Evolutionary conservation across 1,140 invertebrate genomes (phyloP).

Genomic region (Ridgeia piscesae): DNA sequence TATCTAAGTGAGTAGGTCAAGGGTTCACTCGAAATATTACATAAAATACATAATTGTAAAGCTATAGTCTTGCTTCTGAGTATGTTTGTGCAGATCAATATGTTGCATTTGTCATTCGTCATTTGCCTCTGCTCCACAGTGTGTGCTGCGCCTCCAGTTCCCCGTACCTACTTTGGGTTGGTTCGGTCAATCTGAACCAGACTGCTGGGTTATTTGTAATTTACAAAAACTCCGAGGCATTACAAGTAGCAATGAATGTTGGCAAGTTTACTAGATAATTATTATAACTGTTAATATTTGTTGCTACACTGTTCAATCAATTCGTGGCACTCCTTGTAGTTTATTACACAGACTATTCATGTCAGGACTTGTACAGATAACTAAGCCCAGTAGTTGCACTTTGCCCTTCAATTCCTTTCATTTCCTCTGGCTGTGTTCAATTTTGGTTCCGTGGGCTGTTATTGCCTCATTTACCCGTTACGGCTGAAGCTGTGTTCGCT

Average conservation of each 20-base stretch:
- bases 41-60: no score
- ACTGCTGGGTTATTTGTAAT: no score
- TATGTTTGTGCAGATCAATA: no score
- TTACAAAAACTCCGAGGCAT: no score
- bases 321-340: background rate
- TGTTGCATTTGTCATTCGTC: no score
- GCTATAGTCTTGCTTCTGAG: no score
- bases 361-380: background rate
- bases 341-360: background rate
- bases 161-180: no score
- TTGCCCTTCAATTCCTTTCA: background rate
- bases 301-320: background rate
- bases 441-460: background rate
- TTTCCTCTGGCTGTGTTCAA: background rate
- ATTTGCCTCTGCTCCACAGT: no score
- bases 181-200: no score
- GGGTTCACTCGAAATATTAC: no score
- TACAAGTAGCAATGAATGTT: background rate
- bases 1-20: no score
- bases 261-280: background rate
- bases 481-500: background rate
- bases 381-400: background rate
- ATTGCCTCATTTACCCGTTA: background rate
- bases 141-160: no score
- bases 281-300: background rate